Evolutionary conservation across 2,888 invertebrate genomes (phyloP).

Genomic region (Agrenia bidenticulata): DNA sequence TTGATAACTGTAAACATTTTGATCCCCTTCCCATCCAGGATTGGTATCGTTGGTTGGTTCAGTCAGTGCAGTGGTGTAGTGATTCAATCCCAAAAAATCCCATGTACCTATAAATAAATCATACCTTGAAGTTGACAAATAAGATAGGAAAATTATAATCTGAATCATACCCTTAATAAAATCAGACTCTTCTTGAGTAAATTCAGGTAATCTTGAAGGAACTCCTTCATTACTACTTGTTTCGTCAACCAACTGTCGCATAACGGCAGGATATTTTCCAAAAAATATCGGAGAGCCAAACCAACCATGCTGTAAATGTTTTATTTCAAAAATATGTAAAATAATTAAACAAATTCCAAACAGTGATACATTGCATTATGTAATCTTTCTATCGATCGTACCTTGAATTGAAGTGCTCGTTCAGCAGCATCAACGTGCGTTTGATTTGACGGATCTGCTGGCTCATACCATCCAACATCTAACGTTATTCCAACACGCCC

Average conservation of each 20-base stretch:
- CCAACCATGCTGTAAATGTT: conserved; percentile 34
- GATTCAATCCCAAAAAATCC: conserved; percentile 30
- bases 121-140: background rate
- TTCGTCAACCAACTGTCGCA: conserved; percentile 17
- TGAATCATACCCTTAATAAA: conserved; percentile 7
- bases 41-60: background rate
- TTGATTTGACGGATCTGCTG: conserved; percentile 29
- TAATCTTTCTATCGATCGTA: conserved; percentile 4
- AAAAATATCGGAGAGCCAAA: conserved; percentile 25
- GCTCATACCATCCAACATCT: conserved; percentile 34
- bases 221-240: conserved; percentile 2
- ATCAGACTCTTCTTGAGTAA: conserved; percentile 1
- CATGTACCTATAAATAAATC: conserved; percentile 17
- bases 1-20: conserved; percentile 17
- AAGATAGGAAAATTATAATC: background rate
- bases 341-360: too few species aligned
- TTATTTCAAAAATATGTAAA: too few species aligned
- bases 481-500: conserved; percentile 36
- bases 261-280: conserved; percentile 19
- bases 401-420: conserved; percentile 48
- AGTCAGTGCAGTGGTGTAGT: conserved; percentile 22
- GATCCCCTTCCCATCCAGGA: conserved; percentile 31
- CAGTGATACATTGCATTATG: too few species aligned
- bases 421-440: conserved; percentile 48
- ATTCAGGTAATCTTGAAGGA: conserved; percentile 17